Evolutionary conservation across 2,888 invertebrate species (phyloP), one percentile per base, ranked within the genome.

Genomic region (Criorhina ranunculi): DNA sequence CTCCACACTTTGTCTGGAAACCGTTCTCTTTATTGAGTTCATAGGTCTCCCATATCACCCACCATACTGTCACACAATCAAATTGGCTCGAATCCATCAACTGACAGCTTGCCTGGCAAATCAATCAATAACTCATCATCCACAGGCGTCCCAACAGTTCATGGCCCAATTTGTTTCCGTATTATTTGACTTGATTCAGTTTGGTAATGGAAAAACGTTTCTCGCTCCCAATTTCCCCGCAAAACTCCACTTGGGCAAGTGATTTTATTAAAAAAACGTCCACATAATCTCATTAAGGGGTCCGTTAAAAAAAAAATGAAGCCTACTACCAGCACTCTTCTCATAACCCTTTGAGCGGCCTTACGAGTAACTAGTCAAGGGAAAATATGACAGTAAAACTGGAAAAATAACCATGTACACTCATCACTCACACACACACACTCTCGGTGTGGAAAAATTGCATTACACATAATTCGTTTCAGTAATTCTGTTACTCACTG

Each of bases 381-480:
- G 31, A 42, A 67, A 67, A 19, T 12, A 17, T 4, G 15, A 17
- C 24, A 24, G 31, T 8, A 42, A 31, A 53, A 24, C 64, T 62
- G 55, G 31, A 19, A 66, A 66, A 57, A 46, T 46, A 35, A 35
- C 69, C 69, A n/a, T 40, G 12, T 24, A 24, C 24, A 24, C 24
- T 33, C 17, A 8, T 5, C n/a, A 15, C 44, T n/a, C 66, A 19
- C 15, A 7, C 40, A 40, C 76, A 51, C 31, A 11, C 29, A n/a
- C 31, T 11, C 44, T 11, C 33, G 15, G 12, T 19, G 49, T 3
- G 31, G n/a, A 59, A 60, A 62, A 79, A 83, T 64, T 69, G 69
- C 73, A 69, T 83, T 73, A 75, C 73, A 69, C 78, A 78, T 83
- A 83, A 83, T 83, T 83, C 78, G 83, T 83, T 77, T 83, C 73